Percentiles rank a stretch among this genome's conserved stretches.
These are phyloP conservation scores for Hozukius guyotensis DNA, from an alignment of 2,797 vertebrate species.

Conservation along the genomic window DNA sequence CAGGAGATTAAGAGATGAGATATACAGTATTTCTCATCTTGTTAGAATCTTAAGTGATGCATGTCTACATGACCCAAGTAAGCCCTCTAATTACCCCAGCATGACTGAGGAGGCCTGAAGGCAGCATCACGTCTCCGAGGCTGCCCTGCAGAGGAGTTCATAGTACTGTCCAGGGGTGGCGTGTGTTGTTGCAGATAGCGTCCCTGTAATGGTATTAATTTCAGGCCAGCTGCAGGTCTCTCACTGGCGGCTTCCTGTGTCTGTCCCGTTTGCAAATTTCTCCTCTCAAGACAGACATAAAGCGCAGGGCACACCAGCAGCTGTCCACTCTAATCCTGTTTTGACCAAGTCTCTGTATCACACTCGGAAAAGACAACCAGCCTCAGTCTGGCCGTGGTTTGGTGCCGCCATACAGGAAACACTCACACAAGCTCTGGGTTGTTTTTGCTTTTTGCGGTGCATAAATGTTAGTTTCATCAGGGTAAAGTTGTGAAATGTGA, in stretches of 20 bases:
- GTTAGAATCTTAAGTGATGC: constrained; percentile 60
- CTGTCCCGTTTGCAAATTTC: constrained; percentile 77
- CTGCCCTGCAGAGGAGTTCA: constrained; percentile 25
- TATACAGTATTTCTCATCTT: constrained; percentile 45
- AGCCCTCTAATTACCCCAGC: constrained; percentile 61
- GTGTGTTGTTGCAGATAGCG: constrained; percentile 44
- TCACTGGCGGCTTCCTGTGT: constrained; percentile 77
- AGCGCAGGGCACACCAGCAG: constrained; percentile 77
- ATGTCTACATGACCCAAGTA: constrained; percentile 50
- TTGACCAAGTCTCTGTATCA: constrained; percentile 59
- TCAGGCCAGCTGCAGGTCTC: constrained; percentile 75
- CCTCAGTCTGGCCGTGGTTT: constrained; percentile 60
- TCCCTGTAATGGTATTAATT: constrained; percentile 70
- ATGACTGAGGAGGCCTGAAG: constrained; percentile 51
- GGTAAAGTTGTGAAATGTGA: constrained; percentile 50
- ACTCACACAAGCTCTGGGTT: constrained; percentile 25
- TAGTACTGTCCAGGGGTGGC: constrained; percentile 30
- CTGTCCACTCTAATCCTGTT: constrained; percentile 81
- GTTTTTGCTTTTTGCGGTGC: constrained; percentile 45
- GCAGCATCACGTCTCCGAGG: constrained; percentile 22
- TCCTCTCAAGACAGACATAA: constrained; percentile 69
- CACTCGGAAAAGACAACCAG: constrained; percentile 57
- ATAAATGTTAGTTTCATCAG: constrained; percentile 46
- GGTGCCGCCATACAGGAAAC: constrained; percentile 52
- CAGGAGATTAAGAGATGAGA: constrained; percentile 35